phyloP scores from a whole-genome alignment of 2,113 vertebrate genomes.

The Brachyistius frenatus region DNA sequence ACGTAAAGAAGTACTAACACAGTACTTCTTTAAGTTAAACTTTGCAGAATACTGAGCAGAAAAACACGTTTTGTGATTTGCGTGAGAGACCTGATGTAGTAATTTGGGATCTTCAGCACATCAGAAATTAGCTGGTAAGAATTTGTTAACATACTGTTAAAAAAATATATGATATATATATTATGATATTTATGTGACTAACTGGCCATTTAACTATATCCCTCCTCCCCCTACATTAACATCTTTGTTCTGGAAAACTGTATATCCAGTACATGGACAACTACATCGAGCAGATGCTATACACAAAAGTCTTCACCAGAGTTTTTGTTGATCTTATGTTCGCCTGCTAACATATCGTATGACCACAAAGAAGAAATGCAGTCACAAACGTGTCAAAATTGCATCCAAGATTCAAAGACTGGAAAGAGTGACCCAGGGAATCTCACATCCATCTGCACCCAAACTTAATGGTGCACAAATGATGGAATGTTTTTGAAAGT shows the following conservation, averaged over 20 bases:
- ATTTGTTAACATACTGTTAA: too few relatives aligned
- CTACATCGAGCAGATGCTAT: slow-evolving; percentile 24
- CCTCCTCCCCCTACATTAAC: not conserved
- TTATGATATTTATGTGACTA: not conserved
- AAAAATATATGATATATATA: too few relatives aligned
- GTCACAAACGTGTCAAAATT: slow-evolving; percentile 68
- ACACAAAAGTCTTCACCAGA: slow-evolving; percentile 15
- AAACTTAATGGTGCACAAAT: slow-evolving; percentile 77
- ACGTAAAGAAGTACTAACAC: too few relatives aligned
- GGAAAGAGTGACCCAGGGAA: slow-evolving; percentile 67
- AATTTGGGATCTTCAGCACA: too few relatives aligned
- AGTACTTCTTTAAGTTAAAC: too few relatives aligned
- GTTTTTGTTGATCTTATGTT: slow-evolving; percentile 46
- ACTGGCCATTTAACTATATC: not conserved
- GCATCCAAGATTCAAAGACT: slow-evolving; percentile 63
- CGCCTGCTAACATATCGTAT: slow-evolving; percentile 26
- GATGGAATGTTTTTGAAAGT: slow-evolving; percentile 78
- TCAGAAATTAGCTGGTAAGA: too few relatives aligned
- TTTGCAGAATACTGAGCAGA: too few relatives aligned
- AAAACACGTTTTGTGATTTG: too few relatives aligned
- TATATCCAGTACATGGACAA: not conserved
- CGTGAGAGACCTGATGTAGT: too few relatives aligned
- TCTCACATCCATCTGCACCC: slow-evolving; percentile 68
- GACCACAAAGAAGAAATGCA: slow-evolving; percentile 46
- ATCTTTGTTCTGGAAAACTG: slow-evolving; percentile 19